Evolutionary conservation across 2,797 vertebrate species (phyloP).

Genomic region (Eulemur albifrons): DNA sequence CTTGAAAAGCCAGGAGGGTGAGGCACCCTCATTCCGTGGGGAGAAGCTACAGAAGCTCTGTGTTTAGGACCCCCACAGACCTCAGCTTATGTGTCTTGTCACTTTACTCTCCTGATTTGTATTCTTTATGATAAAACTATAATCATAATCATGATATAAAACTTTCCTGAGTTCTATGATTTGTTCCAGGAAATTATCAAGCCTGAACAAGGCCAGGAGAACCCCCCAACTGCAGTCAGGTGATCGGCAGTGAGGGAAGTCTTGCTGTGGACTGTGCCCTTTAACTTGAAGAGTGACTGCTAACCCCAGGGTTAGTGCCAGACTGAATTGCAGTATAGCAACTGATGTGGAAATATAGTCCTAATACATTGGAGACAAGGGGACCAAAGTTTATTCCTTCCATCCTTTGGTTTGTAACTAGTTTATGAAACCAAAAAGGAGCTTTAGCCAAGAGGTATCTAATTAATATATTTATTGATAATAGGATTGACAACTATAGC

Average conservation of each 20-base stretch:
- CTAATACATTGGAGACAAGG: neutral
- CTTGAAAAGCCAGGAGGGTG: neutral
- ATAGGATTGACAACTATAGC: neutral
- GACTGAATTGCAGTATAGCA: neutral
- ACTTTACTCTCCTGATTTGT: neutral
- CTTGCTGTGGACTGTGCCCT: neutral
- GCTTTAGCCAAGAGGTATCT: neutral
- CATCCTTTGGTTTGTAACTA: neutral
- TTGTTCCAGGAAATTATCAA: neutral
- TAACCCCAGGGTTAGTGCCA: neutral
- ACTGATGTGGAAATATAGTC: neutral
- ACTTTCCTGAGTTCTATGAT: neutral
- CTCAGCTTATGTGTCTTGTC: neutral
- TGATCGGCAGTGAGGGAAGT: neutral
- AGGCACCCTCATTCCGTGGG: neutral
- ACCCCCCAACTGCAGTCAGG: neutral
- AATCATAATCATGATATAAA: neutral
- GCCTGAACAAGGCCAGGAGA: neutral
- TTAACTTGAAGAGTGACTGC: neutral
- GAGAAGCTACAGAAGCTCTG: neutral
- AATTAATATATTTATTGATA: neutral
- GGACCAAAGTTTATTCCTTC: neutral
- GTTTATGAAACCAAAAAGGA: neutral
- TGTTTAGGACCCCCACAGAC: neutral
- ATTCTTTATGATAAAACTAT: neutral